Conservation (phyloP, 2,113 vertebrate genomes). For the Odocoileus hemionus region DNA sequence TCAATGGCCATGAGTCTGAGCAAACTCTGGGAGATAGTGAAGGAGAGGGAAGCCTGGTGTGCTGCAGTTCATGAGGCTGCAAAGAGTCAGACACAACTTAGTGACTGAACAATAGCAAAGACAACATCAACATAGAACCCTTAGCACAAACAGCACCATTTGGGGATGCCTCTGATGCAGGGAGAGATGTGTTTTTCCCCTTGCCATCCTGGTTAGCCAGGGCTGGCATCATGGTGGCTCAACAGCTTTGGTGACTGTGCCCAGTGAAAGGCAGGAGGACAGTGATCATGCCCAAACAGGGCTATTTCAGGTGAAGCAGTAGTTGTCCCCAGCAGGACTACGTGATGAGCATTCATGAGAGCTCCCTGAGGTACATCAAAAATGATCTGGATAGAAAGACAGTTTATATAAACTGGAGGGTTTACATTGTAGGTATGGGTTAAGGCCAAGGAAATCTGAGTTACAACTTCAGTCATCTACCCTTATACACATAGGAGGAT, state of each 20-base stretch:
- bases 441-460: neutral
- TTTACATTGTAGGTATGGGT: neutral
- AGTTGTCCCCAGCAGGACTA: neutral
- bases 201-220: too few relatives aligned
- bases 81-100: neutral
- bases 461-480: neutral
- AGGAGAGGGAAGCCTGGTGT: neutral
- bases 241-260: neutral
- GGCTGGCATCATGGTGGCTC: neutral
- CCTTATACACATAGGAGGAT: neutral
- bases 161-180: neutral
- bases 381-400: neutral
- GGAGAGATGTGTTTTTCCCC: neutral
- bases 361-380: neutral
- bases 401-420: too few relatives aligned
- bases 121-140: neutral
- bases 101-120: neutral
- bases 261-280: neutral
- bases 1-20: neutral
- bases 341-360: fast-evolving
- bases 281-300: fast-evolving
- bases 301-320: neutral
- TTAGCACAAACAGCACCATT: neutral
- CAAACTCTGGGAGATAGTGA: neutral
- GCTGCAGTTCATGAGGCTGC: neutral